Base-by-base conservation (phyloP, 2,888 invertebrate genomes). In the Craniophora ligustri region DNA sequence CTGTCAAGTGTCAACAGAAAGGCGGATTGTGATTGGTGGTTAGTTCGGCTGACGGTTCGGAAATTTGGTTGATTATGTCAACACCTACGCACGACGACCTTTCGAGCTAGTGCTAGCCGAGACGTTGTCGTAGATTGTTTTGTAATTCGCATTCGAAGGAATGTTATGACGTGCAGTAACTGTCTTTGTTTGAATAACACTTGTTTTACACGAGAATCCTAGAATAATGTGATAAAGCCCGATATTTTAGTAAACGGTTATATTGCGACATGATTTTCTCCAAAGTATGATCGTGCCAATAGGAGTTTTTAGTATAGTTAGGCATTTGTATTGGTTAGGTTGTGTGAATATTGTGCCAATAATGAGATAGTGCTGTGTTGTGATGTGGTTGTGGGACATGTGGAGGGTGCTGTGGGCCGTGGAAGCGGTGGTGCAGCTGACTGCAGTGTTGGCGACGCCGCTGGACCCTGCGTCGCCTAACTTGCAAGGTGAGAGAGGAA, bases 351-450 rank as follows among this genome's bases (percentile, higher is more conserved):
- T 90, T 89, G 92, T 93, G 92, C 90, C 90, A 92, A 93, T 91
- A 86, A 93, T 93, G 93, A 93, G 93, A 92, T 93, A 93, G 93
- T 93, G 92, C 80, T 86, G 91, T 92, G 92, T 84, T 90, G 93
- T 93, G 93, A 92, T 92, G 92, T 91, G 92, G 90, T 87, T 90
- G 87, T 90, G 93, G 92, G 91, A 92, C 89, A 88, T 93, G 91
- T 91, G 92, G 92, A 87, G 90, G 76, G 88, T 89, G 89, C 82
- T 92, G 82, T 91, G 90, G 92, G 84, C 82, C 78, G 81, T 88
- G 79, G 88, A 86, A 84, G 83, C 86, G 70, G 82, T 88, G 85
- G 84, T 82, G 76, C 88, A 87, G 81, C 82, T 90, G 81, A 81
- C 82, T 74, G 84, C 81, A 71, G 87, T 87, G 77, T 76, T 81